Conservation (phyloP, 2,797 vertebrate species). For the Microcaecilia unicolor region DNA sequence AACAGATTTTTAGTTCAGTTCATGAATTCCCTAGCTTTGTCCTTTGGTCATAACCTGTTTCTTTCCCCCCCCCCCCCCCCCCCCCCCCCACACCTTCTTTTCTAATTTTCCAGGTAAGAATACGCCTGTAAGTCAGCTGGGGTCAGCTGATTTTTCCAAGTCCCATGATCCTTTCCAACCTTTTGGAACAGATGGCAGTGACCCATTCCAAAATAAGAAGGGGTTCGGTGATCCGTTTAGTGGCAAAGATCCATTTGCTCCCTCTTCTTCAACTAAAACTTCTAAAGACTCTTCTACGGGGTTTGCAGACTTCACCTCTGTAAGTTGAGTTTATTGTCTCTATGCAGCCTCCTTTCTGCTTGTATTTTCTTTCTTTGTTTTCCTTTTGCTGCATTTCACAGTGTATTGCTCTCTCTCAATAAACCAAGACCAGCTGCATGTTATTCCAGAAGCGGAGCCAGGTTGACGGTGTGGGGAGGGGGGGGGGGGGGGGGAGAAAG, state of each 20-base stretch:
- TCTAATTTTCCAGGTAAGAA: constrained; percentile 77
- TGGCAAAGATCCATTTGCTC: constrained; percentile 90
- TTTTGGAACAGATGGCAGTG: constrained; percentile 70
- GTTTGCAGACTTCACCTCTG: constrained; percentile 88
- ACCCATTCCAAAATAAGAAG: constrained; percentile 91
- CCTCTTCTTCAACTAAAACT: constrained; percentile 83
- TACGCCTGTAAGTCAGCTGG: constrained; percentile 80
- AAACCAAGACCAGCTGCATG: too few relatives aligned
- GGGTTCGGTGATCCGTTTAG: constrained; percentile 89
- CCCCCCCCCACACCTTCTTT: neutral
- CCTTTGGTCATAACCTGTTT: neutral
- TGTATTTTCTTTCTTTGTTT: neutral
- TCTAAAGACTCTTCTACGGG: constrained; percentile 73
- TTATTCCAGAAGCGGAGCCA: too few relatives aligned
- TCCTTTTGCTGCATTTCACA: too few relatives aligned
- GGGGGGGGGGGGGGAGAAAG: too few relatives aligned
- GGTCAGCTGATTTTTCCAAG: constrained; percentile 71
- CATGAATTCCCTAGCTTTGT: neutral
- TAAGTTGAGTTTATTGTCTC: constrained; percentile 73
- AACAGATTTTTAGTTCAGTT: too few relatives aligned
- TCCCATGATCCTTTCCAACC: constrained; percentile 89
- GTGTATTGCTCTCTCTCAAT: too few relatives aligned
- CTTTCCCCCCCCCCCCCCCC: neutral
- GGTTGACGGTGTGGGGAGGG: too few relatives aligned
- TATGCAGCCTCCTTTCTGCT: constrained; percentile 27